A percentile compares a stretch with the other conserved stretches of the same genome.
phyloP scores from a whole-genome alignment of 2,888 invertebrate species.

The Nomada ruficornis region DNA sequence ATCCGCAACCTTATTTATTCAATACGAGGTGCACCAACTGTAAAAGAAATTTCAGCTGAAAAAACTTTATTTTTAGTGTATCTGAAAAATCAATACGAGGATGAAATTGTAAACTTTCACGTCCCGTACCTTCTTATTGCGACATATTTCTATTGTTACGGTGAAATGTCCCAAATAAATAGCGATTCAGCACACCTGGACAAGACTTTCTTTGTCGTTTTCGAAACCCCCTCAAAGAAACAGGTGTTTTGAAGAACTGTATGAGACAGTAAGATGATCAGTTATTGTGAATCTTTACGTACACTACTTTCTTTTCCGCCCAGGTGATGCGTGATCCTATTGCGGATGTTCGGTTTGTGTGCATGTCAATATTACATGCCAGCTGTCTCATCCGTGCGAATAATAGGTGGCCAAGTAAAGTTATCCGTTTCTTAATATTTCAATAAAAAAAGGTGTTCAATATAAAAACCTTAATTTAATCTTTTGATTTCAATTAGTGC shows the following conservation, averaged over 20 bases:
- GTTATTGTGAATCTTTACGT: conserved; percentile 10
- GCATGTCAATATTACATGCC: too few species aligned
- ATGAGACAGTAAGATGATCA: neutral
- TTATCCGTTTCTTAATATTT: too few species aligned
- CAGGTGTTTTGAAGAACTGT: conserved; percentile 29
- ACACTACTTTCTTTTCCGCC: conserved; percentile 26
- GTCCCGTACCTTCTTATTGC: too few species aligned
- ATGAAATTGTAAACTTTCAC: neutral
- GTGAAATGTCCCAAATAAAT: neutral
- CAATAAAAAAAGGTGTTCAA: too few species aligned
- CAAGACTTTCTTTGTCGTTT: neutral
- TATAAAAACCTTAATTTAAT: too few species aligned
- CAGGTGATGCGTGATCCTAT: conserved; percentile 23
- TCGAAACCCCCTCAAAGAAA: neutral
- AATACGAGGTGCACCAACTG: neutral
- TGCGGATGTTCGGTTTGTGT: neutral
- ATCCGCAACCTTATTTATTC: neutral
- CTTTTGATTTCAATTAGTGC: too few species aligned
- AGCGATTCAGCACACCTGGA: conserved; percentile 21
- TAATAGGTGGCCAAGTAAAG: too few species aligned
- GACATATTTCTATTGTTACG: neutral
- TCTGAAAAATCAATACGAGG: neutral
- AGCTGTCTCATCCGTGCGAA: too few species aligned
- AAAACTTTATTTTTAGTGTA: neutral
- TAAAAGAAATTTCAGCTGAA: neutral